Base-by-base conservation (phyloP, 2,113 vertebrate genomes). In the Malurus alboscapulatus region DNA sequence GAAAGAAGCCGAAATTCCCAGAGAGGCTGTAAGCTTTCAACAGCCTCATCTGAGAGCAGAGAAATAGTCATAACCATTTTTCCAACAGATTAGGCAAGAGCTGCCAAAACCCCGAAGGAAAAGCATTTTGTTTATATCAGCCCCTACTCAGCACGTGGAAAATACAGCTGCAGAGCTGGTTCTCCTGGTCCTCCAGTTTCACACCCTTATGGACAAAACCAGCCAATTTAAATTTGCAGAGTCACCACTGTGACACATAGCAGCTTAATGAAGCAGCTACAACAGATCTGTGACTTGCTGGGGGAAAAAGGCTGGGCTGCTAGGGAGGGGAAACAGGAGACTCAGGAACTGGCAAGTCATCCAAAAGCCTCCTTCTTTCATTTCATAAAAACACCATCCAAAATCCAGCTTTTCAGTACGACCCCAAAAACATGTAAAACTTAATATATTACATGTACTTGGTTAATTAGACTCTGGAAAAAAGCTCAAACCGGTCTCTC, bases 11-110 rank as follows among this genome's bases (percentile, higher is more conserved):
- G 74, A 93, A 98, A 98, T 98, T 98, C 97, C 97, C 96, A 82
- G 67, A 95, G 97, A 97, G 95, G 69, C 91, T 97, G 96, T 97
- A 96, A 97, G 95, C 98, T 98, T 97, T 98, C 97, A 98, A 79
- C 96, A 93, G 95, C 92, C 85, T 78, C 68, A 55, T 94, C 63
- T 94, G 91, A 94, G 47, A 90, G 63, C 25, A 20, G 63, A 95
- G 80, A 91, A 97, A 95, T 34, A 97, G 95, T 97, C 96, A 97
- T 91, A 97, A 97, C 87, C 87, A 90, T 95, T 97, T 97, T 92
- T 88, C 82, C 95, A 83, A 97, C 96, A 97, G 92, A 97, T 93
- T 93, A 88, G 77, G 79, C 12, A 2, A 95, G 69, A 83, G 80
- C 71, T 96, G 96, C 94, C 88, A 94, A 80, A 83, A 27, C 75